Base-by-base conservation (phyloP, 2,888 invertebrate species). In the Oxyscelio sp. region DNA sequence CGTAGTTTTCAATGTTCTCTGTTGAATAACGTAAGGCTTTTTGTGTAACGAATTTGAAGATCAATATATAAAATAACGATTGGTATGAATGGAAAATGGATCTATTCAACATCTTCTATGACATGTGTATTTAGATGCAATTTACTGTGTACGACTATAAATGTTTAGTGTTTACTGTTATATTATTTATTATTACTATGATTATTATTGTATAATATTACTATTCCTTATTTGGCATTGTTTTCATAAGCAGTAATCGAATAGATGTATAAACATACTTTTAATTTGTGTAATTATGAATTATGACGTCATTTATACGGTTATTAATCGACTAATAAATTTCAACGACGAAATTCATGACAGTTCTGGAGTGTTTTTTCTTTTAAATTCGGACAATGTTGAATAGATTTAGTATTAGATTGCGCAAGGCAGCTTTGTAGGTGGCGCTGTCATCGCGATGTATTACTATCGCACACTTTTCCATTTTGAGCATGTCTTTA, bases 41-140 rank as follows among this genome's bases (percentile, higher is more conserved):
- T 75, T 82, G 58, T 77, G 82, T 65, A 82, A 63, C 52, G 56
- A 19, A 70, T 68, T 70, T 56, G 43, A 70, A 19, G n/a, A 75
- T 75, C 15, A 63, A 63, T 70, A 81, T 74, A 65, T 70, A 70
- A 77, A 82, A 71, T 65, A 75, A 81, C 75, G 50, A 65, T 71
- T 65, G 65, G 71, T 63, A 52, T 75, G 59, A 75, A 82, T 68
- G 75, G 56, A 63, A 54, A n/a, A 70, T 24, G 40, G 31, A 75
- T 81, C 81, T 81, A 74, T 81, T 81, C 81, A 81, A 74, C 82
- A 82, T 82, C 54, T 52, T 59, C 61, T 48, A 54, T 27, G 15
- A 21, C 38, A 54, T 61, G 22, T 52, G 19, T 59, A 66, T 56
- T 59, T 1, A 48, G 27, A 48, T 61, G 31, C 43, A 61, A 24